phyloP scores from a whole-genome alignment of 1,140 invertebrate species.

The Platyscapa corneri region DNA sequence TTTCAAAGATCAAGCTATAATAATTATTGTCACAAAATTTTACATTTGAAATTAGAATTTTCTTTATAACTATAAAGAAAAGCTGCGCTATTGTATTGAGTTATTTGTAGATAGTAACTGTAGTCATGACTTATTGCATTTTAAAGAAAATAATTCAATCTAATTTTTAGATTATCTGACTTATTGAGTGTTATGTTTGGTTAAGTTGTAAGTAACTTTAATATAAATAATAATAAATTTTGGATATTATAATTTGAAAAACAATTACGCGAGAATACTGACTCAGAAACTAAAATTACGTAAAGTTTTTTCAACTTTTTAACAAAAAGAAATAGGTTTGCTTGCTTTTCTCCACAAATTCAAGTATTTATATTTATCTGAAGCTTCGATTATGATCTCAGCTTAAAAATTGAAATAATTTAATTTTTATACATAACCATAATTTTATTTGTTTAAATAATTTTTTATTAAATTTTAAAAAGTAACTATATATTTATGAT shows the following conservation, averaged over 20 bases:
- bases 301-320: too few relatives aligned
- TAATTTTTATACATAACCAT: background rate
- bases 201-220: background rate
- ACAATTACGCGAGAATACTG: background rate
- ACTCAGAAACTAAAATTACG: background rate
- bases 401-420: slow-evolving; percentile 17
- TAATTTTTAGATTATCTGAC: background rate
- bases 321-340: background rate
- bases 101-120: too few relatives aligned
- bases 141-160: background rate
- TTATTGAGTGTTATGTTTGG: too few relatives aligned
- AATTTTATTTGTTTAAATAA: slow-evolving; percentile 10
- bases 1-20: slow-evolving; percentile 7
- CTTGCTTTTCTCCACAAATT: background rate
- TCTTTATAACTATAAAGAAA: too few relatives aligned
- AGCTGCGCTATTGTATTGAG: too few relatives aligned
- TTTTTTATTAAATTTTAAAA: background rate
- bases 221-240: background rate
- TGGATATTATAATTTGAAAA: background rate
- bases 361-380: background rate
- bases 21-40: background rate
- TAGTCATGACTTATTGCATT: too few relatives aligned
- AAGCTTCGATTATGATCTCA: background rate
- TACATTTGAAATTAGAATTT: too few relatives aligned
- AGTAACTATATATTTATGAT: too few relatives aligned